Base-by-base conservation (phyloP, 2,888 invertebrate genomes). In the Micoletzkya japonica region DNA sequence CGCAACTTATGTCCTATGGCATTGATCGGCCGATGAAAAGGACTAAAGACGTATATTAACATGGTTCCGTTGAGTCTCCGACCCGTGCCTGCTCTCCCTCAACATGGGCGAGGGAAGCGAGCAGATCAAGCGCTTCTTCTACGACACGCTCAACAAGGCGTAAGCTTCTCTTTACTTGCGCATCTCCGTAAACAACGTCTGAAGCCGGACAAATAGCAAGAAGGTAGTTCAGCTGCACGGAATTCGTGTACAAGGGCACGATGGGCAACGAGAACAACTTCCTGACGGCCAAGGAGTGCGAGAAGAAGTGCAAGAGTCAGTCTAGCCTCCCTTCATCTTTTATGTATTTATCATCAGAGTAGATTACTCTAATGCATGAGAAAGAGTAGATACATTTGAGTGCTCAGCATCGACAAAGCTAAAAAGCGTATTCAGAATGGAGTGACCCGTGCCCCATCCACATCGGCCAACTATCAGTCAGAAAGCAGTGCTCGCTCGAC, bases 211-310 rank as follows among this genome's bases (percentile, higher is more conserved):
- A 20, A 30, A 26, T 10, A 54, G 26, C 7, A 4, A 37, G 24
- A 36, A 36, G 34, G n/a, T 50, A 4, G 2, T 32, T 63, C 20
- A 63, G 77, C 58, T 84, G 84, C 63, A 77, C 76, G 14, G 83
- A 85, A 60, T 84, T 84, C 73, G 70, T 78, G 30, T 66, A 66
- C 66, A 54, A 70, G 63, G 70, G 81, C 49, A 78, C 75, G 44
- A 77, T 77, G 32, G 84, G 84, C 72, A 84, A 84, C 72, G 84
- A 84, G 73, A 84, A 84, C 76, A 82, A 83, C 68, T 85, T 81
- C 74, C 71, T 82, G 58, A 78, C 78, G 2, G 58, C 71, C 54
- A 72, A 75, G 20, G 77, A 81, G 36, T 84, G 84, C 64, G 77
- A 81, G 69, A 75, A 77, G 32, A 73, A 71, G 17, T 84, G 84